Percentiles rank a stretch among this genome's conserved stretches.
phyloP scores from a whole-genome alignment of 2,797 vertebrate genomes.

The Gadopsis bispinosus region DNA sequence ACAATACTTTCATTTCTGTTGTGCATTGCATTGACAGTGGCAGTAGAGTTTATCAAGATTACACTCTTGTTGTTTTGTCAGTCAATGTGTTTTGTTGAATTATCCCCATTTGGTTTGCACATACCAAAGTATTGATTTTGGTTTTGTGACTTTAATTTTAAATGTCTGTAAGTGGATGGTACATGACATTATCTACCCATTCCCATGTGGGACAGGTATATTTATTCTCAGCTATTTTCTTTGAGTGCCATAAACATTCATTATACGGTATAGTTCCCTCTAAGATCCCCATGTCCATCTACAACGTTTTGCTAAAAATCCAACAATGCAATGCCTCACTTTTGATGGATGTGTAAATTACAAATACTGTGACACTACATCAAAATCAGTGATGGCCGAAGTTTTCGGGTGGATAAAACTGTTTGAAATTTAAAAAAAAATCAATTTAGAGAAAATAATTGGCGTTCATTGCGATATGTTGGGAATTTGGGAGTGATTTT shows the following conservation, averaged over 20 bases:
- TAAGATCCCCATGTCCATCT: not conserved
- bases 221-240: no score
- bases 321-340: not conserved
- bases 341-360: not conserved
- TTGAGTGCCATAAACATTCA: not conserved
- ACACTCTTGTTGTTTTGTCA: not conserved
- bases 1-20: not conserved
- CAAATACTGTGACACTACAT: not conserved
- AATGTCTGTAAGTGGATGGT: not conserved
- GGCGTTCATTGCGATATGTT: not conserved
- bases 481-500: not conserved
- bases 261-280: not conserved
- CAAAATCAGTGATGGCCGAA: no score
- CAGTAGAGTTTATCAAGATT: not conserved
- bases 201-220: not conserved
- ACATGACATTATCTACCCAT: not conserved
- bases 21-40: not conserved
- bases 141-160: not conserved
- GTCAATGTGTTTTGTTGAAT: not conserved
- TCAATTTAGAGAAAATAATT: not conserved
- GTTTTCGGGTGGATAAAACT: no score
- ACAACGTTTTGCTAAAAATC: not conserved
- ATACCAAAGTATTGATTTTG: not conserved
- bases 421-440: no score
- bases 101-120: not conserved